These are phyloP conservation scores for Synaphobranchus kaupii DNA, from an alignment of 2,797 vertebrate genomes.

Conservation along the genomic window DNA sequence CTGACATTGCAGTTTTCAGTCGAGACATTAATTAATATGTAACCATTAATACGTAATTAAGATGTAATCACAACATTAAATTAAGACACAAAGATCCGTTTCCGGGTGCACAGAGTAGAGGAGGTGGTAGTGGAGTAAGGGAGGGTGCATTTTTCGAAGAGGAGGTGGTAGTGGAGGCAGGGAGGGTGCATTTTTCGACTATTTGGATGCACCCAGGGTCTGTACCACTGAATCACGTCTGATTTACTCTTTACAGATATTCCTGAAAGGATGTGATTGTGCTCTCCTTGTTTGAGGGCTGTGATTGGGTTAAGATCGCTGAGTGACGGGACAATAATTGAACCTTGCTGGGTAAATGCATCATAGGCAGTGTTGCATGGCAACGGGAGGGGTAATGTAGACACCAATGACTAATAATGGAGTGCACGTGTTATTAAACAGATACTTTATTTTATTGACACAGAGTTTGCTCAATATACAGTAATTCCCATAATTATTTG, in stretches of 20 bases:
- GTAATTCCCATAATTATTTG: slow-evolving; percentile 3
- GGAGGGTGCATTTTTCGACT: too few species aligned
- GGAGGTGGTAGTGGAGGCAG: too few species aligned
- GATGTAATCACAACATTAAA: too few species aligned
- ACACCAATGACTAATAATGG: not conserved
- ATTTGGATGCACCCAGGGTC: too few species aligned
- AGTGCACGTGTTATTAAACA: not conserved
- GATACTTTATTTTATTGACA: not conserved
- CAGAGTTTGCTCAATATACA: not conserved
- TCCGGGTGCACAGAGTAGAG: too few species aligned
- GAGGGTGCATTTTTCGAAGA: too few species aligned
- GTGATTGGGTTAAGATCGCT: slow-evolving; percentile 84
- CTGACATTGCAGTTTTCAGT: too few species aligned
- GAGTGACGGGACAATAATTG: not conserved
- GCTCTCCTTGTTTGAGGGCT: slow-evolving; percentile 88
- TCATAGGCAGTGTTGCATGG: not conserved
- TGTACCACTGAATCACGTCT: slow-evolving; percentile 87
- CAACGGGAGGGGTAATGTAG: not conserved
- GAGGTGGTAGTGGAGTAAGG: too few species aligned
- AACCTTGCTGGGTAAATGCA: not conserved
- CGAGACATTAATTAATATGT: too few species aligned
- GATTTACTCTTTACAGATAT: slow-evolving; percentile 94
- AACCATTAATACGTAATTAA: too few species aligned
- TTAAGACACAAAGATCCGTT: too few species aligned
- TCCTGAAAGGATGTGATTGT: slow-evolving; percentile 99